A percentile compares a stretch with the other conserved stretches of the same genome.
phyloP scores from a whole-genome alignment of 2,888 invertebrate genomes.

The Drosophila pseudotakahashii region DNA sequence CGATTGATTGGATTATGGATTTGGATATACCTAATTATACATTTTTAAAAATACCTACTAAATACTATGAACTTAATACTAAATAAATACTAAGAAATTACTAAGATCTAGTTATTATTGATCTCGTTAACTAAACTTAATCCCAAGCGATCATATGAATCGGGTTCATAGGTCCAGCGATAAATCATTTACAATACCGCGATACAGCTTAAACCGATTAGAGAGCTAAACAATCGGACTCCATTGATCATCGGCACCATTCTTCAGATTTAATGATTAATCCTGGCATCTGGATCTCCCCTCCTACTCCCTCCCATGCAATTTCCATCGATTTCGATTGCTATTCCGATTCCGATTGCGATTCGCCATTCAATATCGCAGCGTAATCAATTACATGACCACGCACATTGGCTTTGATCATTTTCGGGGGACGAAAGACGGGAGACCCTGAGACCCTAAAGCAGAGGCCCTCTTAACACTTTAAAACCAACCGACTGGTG shows the following conservation, averaged over 20 bases:
- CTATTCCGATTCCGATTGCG: constrained; percentile 1
- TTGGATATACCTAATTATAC: too few species aligned
- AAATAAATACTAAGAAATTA: too few species aligned
- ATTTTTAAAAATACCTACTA: too few species aligned
- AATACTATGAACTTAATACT: not conserved
- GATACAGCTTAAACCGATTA: not conserved
- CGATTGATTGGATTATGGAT: too few species aligned
- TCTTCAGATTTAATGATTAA: constrained; percentile 23
- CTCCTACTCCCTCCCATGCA: too few species aligned
- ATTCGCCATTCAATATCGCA: constrained; percentile 21
- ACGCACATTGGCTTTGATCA: constrained; percentile 68
- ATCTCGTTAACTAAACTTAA: too few species aligned
- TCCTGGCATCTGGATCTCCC: not conserved
- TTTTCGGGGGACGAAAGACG: constrained; percentile 23
- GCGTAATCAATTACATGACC: constrained; percentile 66
- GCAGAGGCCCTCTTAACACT: constrained; percentile 25
- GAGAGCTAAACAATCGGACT: constrained; percentile 12
- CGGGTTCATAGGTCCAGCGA: too few species aligned
- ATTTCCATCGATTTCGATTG: too few species aligned
- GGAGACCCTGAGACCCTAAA: not conserved
- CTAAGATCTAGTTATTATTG: too few species aligned
- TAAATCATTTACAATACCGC: not conserved
- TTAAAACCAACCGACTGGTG: constrained; percentile 20
- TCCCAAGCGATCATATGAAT: too few species aligned
- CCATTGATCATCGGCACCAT: constrained; percentile 23